Evolutionary conservation across 2,113 vertebrate species (phyloP).

Genomic region (Zosterops hypoxanthus): DNA sequence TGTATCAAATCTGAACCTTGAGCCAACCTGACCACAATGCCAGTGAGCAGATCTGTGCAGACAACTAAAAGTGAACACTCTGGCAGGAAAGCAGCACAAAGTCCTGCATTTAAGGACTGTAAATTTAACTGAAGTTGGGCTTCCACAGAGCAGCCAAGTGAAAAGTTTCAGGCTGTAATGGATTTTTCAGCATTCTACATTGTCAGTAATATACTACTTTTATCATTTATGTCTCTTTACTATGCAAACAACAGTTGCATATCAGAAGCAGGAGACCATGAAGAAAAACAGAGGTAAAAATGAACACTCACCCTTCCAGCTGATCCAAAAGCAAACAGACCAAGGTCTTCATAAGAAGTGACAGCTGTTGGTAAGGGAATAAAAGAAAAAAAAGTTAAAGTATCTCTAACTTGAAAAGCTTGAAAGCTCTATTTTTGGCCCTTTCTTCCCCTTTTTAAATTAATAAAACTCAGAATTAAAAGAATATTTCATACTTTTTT

Average conservation of each 20-base stretch:
- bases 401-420: background rate
- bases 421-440: background rate
- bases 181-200: background rate
- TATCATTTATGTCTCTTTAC: background rate
- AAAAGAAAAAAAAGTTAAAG: background rate
- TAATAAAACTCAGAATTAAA: background rate
- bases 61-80: background rate
- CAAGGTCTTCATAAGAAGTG: slow-evolving; percentile 91
- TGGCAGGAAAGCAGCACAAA: background rate
- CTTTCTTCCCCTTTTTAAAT: background rate
- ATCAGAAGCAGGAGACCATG: background rate
- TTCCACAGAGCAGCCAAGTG: background rate
- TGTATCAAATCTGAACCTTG: background rate
- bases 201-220: background rate
- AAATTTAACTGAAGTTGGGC: background rate
- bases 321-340: slow-evolving; percentile 85
- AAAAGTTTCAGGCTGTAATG: background rate
- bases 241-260: background rate
- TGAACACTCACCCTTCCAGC: slow-evolving; percentile 83
- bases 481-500: background rate
- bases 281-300: background rate
- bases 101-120: background rate
- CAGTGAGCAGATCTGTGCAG: background rate
- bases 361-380: slow-evolving; percentile 77
- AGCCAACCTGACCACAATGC: background rate